phyloP scores from a whole-genome alignment of 2,797 vertebrate genomes.

The Eupleurogrammus muticus region DNA sequence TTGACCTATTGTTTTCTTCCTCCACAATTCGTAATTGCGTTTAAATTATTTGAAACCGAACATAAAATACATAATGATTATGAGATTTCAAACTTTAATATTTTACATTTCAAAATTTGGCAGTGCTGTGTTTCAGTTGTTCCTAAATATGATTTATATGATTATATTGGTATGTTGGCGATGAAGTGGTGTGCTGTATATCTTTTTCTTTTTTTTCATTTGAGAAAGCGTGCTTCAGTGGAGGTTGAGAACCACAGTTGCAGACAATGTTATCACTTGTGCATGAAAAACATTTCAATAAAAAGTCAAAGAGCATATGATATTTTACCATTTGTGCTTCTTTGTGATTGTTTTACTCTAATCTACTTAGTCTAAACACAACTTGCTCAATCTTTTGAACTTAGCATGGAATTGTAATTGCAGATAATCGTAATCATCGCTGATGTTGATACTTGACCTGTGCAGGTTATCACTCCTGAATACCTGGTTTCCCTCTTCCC shows the following conservation, averaged over 20 bases:
- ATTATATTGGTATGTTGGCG: slow-evolving; percentile 1
- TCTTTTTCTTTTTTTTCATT: neutral
- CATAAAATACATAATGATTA: neutral
- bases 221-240: neutral
- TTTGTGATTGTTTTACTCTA: slow-evolving; percentile 79
- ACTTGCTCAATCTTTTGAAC: slow-evolving; percentile 80
- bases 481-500: slow-evolving; percentile 89
- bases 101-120: neutral
- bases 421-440: slow-evolving; percentile 71
- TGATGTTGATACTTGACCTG: slow-evolving; percentile 86
- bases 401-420: slow-evolving; percentile 86
- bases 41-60: neutral
- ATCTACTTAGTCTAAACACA: slow-evolving; percentile 78
- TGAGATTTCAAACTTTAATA: neutral
- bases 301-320: slow-evolving; percentile 78
- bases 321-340: slow-evolving; percentile 72
- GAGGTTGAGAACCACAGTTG: slow-evolving; percentile 43
- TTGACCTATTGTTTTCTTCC: slow-evolving; percentile 75
- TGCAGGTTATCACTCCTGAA: slow-evolving; percentile 92
- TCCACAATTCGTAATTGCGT: neutral
- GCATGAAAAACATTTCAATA: slow-evolving; percentile 42
- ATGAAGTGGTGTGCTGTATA: neutral
- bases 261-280: slow-evolving; percentile 70
- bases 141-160: neutral
- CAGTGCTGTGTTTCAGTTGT: no score